phyloP scores from a whole-genome alignment of 2,797 vertebrate species.

The Aulostomus chinensis region DNA sequence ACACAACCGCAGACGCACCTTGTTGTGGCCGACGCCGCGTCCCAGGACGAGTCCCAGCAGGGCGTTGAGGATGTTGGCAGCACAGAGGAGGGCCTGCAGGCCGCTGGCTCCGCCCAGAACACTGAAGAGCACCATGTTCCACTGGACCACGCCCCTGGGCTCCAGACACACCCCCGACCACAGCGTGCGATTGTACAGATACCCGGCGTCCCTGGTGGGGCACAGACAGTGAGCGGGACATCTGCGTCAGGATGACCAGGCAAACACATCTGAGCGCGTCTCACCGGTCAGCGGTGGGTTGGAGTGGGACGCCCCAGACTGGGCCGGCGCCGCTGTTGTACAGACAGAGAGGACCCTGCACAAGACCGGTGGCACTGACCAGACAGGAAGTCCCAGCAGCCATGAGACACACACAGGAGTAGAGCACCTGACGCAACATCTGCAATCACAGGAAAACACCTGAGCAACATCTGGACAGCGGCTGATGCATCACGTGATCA shows the following conservation, averaged over 20 bases:
- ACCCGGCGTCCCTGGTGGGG: slow-evolving; percentile 46
- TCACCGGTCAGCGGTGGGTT: slow-evolving; percentile 49
- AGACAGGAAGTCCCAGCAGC: slow-evolving; percentile 55
- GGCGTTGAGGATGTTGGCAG: slow-evolving; percentile 60
- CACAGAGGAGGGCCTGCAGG: slow-evolving; percentile 68
- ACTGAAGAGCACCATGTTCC: slow-evolving; percentile 77
- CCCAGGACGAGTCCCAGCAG: slow-evolving; percentile 64
- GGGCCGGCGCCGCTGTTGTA: slow-evolving; percentile 61
- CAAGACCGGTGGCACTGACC: slow-evolving; percentile 65
- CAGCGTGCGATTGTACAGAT: slow-evolving; percentile 61
- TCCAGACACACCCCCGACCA: slow-evolving; percentile 71
- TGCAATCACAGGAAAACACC: slow-evolving; percentile 13
- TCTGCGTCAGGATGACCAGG: neutral
- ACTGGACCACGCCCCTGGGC: slow-evolving; percentile 68
- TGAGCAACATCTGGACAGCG: neutral
- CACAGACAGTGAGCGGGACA: neutral
- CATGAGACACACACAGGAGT: slow-evolving; percentile 53
- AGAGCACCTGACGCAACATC: slow-evolving; percentile 63
- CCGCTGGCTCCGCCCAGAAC: slow-evolving; percentile 61
- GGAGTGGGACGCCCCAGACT: slow-evolving; percentile 70
- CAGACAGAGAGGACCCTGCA: slow-evolving; percentile 72
- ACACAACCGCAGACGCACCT: slow-evolving; percentile 35
- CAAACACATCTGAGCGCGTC: neutral
- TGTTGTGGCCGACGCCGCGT: slow-evolving; percentile 39
- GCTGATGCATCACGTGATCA: too few species aligned